Conservation (phyloP, 2,888 invertebrate species). For the Calliopum simillimum region DNA sequence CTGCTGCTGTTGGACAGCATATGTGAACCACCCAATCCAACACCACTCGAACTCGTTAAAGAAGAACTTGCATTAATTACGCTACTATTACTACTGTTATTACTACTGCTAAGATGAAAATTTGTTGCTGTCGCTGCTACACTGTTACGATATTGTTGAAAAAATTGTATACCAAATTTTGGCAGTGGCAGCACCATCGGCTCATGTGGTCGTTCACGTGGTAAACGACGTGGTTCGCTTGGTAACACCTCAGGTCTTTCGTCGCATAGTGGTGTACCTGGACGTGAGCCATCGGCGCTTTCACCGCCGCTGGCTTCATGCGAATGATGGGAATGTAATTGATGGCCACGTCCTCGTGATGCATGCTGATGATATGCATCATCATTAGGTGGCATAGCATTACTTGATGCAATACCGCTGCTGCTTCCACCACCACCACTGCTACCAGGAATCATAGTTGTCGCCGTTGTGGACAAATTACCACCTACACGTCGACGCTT, state of each 20-base stretch:
- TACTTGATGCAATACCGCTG: constrained; percentile 26
- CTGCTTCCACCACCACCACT: constrained; percentile 21
- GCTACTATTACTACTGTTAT: constrained; percentile 41
- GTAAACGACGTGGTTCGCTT: constrained; percentile 80
- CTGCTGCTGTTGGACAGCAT: constrained; percentile 56
- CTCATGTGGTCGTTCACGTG: constrained; percentile 71
- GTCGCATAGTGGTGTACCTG: constrained; percentile 87
- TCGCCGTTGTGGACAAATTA: constrained; percentile 41
- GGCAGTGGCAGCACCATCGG: constrained; percentile 89
- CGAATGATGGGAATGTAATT: constrained; percentile 70
- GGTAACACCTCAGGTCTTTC: constrained; percentile 82
- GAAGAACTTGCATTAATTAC: constrained; percentile 52
- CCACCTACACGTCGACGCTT: constrained; percentile 70
- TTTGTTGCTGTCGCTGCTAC: constrained; percentile 44
- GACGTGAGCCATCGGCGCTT: constrained; percentile 79
- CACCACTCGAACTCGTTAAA: constrained; percentile 41
- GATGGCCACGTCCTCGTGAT: constrained; percentile 69
- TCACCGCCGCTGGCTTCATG: constrained; percentile 71
- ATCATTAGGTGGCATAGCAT: constrained; percentile 54
- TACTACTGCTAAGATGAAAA: constrained; percentile 48
- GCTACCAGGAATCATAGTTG: constrained; percentile 39
- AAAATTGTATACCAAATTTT: constrained; percentile 83
- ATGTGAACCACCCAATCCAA: constrained; percentile 42
- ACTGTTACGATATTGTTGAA: constrained; percentile 65
- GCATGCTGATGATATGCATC: constrained; percentile 64